Conservation (phyloP, 2,797 vertebrate genomes). For the Ispidina picta region DNA sequence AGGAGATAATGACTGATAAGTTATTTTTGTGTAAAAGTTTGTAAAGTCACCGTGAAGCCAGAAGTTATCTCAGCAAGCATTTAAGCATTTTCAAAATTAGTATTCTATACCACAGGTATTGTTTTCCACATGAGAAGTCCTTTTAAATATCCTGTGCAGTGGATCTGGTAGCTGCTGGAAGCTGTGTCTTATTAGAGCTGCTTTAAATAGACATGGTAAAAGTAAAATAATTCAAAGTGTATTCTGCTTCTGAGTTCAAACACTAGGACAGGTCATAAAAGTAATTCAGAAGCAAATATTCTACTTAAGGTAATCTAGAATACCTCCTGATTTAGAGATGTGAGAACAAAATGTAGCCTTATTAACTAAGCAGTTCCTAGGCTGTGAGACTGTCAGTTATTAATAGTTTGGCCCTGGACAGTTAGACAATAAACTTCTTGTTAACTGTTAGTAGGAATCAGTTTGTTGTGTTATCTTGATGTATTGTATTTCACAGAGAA, state of each 20-base stretch:
- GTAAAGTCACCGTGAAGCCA: background rate
- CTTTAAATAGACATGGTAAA: background rate
- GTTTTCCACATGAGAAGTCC: background rate
- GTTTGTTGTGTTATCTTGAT: conserved; percentile 11
- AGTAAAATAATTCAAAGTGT: background rate
- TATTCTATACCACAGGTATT: background rate
- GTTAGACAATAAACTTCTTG: conserved; percentile 42
- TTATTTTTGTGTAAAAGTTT: background rate
- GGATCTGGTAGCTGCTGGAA: background rate
- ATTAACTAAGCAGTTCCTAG: background rate
- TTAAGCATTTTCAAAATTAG: background rate
- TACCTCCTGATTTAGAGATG: background rate
- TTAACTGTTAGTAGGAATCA: background rate
- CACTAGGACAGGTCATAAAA: background rate
- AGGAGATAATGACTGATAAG: background rate
- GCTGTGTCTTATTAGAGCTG: background rate
- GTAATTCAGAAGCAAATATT: background rate
- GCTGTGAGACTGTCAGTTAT: background rate
- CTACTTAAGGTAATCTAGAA: background rate
- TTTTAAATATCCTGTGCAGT: background rate
- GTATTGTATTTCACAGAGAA: conserved; percentile 22
- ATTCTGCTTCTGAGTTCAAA: background rate
- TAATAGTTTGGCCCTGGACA: background rate
- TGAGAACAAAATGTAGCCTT: background rate
- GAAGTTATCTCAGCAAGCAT: background rate